Percentiles rank a stretch among this genome's conserved stretches.
Conservation (phyloP, 1,140 invertebrate genomes). For the Drosophila santomea region DNA sequence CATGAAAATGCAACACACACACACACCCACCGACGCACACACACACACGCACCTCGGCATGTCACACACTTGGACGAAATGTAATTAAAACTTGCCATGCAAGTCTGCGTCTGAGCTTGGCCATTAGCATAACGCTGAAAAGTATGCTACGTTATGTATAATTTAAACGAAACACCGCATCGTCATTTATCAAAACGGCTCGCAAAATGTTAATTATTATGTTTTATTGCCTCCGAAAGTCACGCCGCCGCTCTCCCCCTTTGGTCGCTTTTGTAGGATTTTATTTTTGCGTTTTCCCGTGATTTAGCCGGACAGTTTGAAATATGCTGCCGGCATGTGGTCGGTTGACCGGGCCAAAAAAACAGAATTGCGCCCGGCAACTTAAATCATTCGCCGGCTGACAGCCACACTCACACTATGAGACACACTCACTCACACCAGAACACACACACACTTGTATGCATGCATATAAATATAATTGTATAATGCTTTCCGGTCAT, state of each 20-base stretch:
- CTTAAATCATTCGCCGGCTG: slow-evolving; percentile 57
- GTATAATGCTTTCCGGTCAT: slow-evolving; percentile 59
- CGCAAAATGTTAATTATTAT: slow-evolving; percentile 79
- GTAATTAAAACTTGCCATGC: slow-evolving; percentile 80
- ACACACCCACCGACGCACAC: neutral
- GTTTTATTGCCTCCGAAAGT: slow-evolving; percentile 62
- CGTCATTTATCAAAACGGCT: slow-evolving; percentile 75
- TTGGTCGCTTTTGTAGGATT: slow-evolving; percentile 7
- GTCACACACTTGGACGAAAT: slow-evolving; percentile 65
- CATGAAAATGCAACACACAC: slow-evolving; percentile 57
- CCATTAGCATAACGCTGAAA: slow-evolving; percentile 71
- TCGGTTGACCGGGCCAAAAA: slow-evolving; percentile 38
- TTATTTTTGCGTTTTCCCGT: slow-evolving; percentile 29
- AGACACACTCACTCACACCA: neutral
- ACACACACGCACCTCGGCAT: slow-evolving; percentile 40
- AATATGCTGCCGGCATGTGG: slow-evolving; percentile 69
- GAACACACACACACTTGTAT: slow-evolving; percentile 2
- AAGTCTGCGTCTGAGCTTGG: slow-evolving; percentile 71
- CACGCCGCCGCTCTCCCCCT: neutral
- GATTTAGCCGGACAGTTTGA: slow-evolving; percentile 65
- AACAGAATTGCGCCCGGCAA: slow-evolving; percentile 23
- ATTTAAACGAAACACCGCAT: slow-evolving; percentile 63
- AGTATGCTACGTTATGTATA: slow-evolving; percentile 61
- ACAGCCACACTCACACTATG: slow-evolving; percentile 16
- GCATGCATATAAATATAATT: slow-evolving; percentile 41